Percentiles rank a stretch among this genome's conserved stretches.
These are phyloP conservation scores for Spea bombifrons DNA, from an alignment of 2,113 vertebrate species.

Conservation along the genomic window DNA sequence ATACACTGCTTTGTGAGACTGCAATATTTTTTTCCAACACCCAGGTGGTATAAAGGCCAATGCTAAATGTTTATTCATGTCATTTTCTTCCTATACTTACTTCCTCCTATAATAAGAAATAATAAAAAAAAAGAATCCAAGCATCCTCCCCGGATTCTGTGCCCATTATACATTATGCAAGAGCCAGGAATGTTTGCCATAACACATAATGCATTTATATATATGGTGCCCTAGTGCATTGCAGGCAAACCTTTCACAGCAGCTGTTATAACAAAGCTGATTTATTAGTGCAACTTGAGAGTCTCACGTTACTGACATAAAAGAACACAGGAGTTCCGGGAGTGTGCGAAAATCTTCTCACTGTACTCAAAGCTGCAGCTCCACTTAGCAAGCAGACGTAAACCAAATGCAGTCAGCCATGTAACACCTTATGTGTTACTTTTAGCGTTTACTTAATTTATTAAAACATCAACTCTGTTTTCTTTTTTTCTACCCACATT, in stretches of 20 bases:
- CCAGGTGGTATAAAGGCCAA: not conserved
- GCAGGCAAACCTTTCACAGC: slow-evolving; percentile 22
- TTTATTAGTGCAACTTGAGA: slow-evolving; percentile 43
- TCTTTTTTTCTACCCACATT: too few species aligned
- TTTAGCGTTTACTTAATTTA: slow-evolving; percentile 20
- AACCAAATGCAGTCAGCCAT: slow-evolving; percentile 14
- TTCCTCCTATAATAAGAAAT: slow-evolving; percentile 23
- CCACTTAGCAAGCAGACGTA: slow-evolving; percentile 14
- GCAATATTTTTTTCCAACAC: not conserved
- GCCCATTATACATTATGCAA: slow-evolving; percentile 29
- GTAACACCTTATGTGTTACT: slow-evolving; percentile 12
- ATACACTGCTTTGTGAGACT: not conserved
- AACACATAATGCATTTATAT: slow-evolving; percentile 39
- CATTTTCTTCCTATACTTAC: slow-evolving; percentile 12
- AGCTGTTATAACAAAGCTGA: slow-evolving; percentile 49
- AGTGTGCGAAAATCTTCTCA: slow-evolving; percentile 22
- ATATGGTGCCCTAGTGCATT: slow-evolving; percentile 30
- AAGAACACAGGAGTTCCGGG: slow-evolving; percentile 15
- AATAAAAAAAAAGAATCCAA: slow-evolving; percentile 4
- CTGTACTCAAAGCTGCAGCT: slow-evolving; percentile 17
- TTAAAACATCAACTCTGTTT: too few species aligned
- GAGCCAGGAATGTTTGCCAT: slow-evolving; percentile 15
- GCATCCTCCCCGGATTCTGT: slow-evolving; percentile 17
- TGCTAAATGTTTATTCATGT: slow-evolving; percentile 5
- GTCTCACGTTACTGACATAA: slow-evolving; percentile 43